Evolutionary conservation across 2,113 vertebrate species (phyloP).

Genomic region (Sander lucioperca): DNA sequence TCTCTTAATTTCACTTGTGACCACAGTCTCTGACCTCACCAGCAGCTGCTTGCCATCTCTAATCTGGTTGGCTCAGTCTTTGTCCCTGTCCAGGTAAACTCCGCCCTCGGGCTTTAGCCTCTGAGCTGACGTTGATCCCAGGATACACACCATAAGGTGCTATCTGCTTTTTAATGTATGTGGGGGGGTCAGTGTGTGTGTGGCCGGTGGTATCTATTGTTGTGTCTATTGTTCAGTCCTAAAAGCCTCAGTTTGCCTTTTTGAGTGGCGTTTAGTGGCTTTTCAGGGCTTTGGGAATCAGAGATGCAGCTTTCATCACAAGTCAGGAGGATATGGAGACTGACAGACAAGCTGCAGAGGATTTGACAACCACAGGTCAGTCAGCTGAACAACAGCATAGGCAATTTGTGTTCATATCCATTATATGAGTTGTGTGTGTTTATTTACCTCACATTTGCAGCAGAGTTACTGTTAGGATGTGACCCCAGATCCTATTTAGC

Average conservation of each 20-base stretch:
- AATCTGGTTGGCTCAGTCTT: conserved; percentile 60
- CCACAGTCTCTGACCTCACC: conserved; percentile 40
- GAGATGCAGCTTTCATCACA: conserved; percentile 50
- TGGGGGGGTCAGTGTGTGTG: conserved; percentile 13
- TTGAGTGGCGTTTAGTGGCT: not conserved
- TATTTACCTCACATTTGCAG: not conserved
- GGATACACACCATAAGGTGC: conserved; percentile 64
- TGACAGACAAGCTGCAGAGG: conserved; percentile 46
- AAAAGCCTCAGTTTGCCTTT: not conserved
- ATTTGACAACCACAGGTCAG: conserved; percentile 78
- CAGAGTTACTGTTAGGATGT: not conserved
- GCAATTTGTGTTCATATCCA: not conserved
- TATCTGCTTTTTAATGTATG: conserved; percentile 68
- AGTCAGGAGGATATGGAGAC: conserved; percentile 53
- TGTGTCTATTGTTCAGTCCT: conserved; percentile 21
- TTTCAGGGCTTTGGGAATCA: conserved; percentile 29
- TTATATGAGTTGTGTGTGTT: not conserved
- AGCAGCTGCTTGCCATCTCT: conserved; percentile 26
- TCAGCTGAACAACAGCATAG: conserved; percentile 1
- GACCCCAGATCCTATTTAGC: not conserved
- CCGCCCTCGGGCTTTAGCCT: conserved; percentile 70
- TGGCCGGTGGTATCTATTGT: conserved; percentile 4
- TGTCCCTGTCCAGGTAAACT: conserved; percentile 58
- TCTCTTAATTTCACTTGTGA: conserved; percentile 58
- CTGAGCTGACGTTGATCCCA: conserved; percentile 74